Conservation (phyloP, 2,797 vertebrate species). For the Perodicticus potto region DNA sequence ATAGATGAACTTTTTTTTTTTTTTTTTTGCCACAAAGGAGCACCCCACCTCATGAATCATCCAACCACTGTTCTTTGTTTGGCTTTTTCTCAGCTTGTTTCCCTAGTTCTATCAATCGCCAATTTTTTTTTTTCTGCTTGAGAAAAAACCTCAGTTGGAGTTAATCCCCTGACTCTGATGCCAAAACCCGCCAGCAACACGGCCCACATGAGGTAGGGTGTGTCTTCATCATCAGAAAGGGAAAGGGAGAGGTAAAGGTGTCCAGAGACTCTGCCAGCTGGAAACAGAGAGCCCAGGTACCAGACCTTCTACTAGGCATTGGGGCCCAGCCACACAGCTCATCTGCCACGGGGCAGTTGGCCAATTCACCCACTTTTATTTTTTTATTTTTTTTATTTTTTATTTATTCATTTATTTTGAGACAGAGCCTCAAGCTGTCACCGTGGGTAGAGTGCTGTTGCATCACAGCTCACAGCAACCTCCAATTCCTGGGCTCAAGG, state of each 20-base stretch:
- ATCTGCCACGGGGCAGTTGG: not conserved
- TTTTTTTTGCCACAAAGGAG: conserved; percentile 60
- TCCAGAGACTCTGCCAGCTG: not conserved
- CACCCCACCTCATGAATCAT: conserved; percentile 80
- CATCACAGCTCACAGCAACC: no score
- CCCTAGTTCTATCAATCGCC: conserved; percentile 61
- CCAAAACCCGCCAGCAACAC: not conserved
- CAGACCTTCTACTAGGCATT: not conserved
- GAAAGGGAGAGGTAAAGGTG: not conserved
- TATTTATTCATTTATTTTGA: no score
- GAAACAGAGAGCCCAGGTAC: not conserved
- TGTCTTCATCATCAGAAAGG: not conserved
- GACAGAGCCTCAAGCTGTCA: no score
- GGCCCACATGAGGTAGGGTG: not conserved
- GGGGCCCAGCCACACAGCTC: not conserved
- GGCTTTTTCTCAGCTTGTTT: conserved; percentile 67
- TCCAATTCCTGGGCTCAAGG: no score
- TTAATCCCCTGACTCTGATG: conserved; percentile 23
- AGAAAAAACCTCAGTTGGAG: conserved; percentile 32
- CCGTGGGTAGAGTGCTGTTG: no score
- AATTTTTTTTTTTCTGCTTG: not conserved
- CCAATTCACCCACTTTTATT: not conserved
- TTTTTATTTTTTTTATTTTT: no score
- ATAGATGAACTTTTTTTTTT: not conserved
- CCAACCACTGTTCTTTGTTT: conserved; percentile 71